Base-by-base conservation (phyloP, 2,797 vertebrate genomes). In the Dallia pectoralis region DNA sequence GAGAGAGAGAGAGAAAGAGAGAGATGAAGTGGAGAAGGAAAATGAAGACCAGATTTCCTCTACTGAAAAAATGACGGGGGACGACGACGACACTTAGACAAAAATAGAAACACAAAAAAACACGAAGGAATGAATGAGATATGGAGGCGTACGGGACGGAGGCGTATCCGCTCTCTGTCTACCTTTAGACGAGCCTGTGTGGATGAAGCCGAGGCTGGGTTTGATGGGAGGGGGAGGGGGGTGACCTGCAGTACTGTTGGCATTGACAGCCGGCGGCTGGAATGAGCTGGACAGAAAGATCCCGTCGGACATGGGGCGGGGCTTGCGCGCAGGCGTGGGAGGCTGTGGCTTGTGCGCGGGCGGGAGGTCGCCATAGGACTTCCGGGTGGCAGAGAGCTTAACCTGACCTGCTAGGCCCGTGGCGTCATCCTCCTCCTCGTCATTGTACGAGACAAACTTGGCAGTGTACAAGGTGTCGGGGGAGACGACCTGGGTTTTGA, bases 391-490 rank as follows among this genome's bases (percentile, higher is more conserved):
- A 87, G 95, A 93, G 91, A 93, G 93, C 95, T 95, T 95, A 91
- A 94, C 94, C 97, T 98, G 97, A 98, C 97, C 97, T 97, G 96
- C 90, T 81, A 90, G 94, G 86, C 93, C 84, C 1, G 47, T 16
- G 44, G 88, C 93, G 78, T 93, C 83, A 69, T 87, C 90, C 74
- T 94, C 91, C 69, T 93, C 96, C 85, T 96, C 95, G 85, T 96
- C 96, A 89, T 92, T 90, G 93, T 97, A 97, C 70, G 97, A 93
- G 89, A 99, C 95, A 90, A 98, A 96, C 95, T 94, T 98, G 97
- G 97, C 97, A 90, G 97, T 98, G 95, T 97, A 99, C 92, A 98
- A 91, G 87, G 95, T 94, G 94, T 99, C 97, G 74, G 97, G 97
- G 91, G 96, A 97, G 89, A 94, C 89, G 88, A 92, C 95, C 93